Evolutionary conservation across 2,888 invertebrate genomes (phyloP).

Genomic region (Stramonita haemastoma): DNA sequence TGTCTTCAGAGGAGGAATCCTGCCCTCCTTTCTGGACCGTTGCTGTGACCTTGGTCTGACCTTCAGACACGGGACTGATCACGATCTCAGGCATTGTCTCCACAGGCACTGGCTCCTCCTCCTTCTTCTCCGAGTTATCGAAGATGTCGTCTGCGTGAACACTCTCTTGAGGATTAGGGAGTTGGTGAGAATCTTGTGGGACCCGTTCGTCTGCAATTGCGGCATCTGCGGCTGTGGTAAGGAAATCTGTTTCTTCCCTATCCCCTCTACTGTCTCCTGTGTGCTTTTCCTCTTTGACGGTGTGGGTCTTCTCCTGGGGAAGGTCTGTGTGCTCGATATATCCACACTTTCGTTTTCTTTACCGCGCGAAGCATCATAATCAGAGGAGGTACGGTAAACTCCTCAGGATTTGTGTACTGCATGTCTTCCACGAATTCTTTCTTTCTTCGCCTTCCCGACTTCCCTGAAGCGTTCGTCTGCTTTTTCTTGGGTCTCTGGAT

Average conservation of each 20-base stretch:
- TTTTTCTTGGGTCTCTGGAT: neutral
- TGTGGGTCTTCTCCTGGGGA: neutral
- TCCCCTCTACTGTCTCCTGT: neutral
- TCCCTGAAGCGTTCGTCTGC: neutral
- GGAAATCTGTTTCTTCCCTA: neutral
- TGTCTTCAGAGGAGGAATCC: no score
- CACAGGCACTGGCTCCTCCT: neutral
- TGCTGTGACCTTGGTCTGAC: neutral
- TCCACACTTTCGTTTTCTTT: slow-evolving; percentile 6
- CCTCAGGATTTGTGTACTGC: neutral
- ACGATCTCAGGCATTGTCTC: neutral
- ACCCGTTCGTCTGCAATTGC: neutral
- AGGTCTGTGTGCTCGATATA: neutral
- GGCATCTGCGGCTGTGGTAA: neutral
- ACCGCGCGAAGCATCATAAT: slow-evolving; percentile 21
- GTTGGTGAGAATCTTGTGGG: neutral
- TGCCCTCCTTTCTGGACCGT: neutral
- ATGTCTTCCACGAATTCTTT: neutral
- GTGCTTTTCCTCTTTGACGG: neutral
- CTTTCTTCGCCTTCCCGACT: neutral
- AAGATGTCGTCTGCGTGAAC: neutral
- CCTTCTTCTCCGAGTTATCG: neutral
- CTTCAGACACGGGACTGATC: neutral
- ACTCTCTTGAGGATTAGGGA: neutral
- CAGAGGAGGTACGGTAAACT: neutral